These are phyloP conservation scores for Nephrocerus scutellatus DNA, from an alignment of 2,888 invertebrate species.

Conservation along the genomic window DNA sequence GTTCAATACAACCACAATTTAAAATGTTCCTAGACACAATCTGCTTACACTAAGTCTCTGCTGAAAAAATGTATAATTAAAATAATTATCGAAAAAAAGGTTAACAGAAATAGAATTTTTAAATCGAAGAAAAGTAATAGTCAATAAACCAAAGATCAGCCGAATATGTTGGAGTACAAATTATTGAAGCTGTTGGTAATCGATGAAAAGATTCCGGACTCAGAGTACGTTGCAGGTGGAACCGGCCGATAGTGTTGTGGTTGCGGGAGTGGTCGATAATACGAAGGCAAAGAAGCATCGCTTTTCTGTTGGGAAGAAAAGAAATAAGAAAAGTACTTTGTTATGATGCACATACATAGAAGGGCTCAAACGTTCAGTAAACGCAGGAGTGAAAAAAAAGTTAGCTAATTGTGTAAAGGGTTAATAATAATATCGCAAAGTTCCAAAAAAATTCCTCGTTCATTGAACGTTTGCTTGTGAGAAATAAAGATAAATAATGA, in stretches of 20 bases:
- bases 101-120: constrained; percentile 22
- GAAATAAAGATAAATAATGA: too few relatives aligned
- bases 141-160: constrained; percentile 47
- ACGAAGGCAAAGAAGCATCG: constrained; percentile 44
- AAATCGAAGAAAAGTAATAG: constrained; percentile 24
- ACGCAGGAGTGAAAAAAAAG: constrained; percentile 12
- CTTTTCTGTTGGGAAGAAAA: too few relatives aligned
- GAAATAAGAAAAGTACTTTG: too few relatives aligned
- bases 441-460: too few relatives aligned
- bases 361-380: too few relatives aligned
- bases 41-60: constrained; percentile 18
- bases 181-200: constrained; percentile 71
- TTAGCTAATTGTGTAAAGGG: constrained; percentile 4
- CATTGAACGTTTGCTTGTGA: too few relatives aligned
- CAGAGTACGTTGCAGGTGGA: constrained; percentile 43
- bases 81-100: constrained; percentile 24
- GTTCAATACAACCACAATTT: too few relatives aligned
- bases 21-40: constrained; percentile 3
- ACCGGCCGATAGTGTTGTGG: constrained; percentile 50
- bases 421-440: too few relatives aligned
- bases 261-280: constrained; percentile 57
- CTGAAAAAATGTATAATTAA: constrained; percentile 21
- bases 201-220: constrained; percentile 64
- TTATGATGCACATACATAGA: too few relatives aligned
- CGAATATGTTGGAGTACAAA: constrained; percentile 70